These are phyloP conservation scores for Drosophila lowei DNA, from an alignment of 1,140 invertebrate species.

Conservation along the genomic window DNA sequence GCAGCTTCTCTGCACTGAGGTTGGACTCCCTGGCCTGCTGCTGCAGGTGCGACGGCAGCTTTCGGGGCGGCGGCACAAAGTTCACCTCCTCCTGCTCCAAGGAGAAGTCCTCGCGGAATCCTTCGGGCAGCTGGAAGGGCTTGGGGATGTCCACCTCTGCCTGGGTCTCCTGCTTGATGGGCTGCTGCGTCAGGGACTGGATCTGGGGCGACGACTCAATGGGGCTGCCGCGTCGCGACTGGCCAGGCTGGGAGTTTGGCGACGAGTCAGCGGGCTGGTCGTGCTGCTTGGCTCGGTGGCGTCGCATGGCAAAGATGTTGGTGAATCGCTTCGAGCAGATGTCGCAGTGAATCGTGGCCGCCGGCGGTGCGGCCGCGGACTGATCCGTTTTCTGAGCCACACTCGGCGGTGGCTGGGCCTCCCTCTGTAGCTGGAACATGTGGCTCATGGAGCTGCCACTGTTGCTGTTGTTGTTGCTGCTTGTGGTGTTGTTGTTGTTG, in stretches of 20 bases:
- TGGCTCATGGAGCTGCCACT: constrained; percentile 66
- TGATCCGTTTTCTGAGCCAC: constrained; percentile 18
- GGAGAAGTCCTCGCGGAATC: constrained; percentile 79
- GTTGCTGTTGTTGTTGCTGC: constrained; percentile 46
- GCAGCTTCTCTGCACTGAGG: constrained; percentile 87
- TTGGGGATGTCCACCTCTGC: constrained; percentile 15
- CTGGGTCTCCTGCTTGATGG: constrained; percentile 33
- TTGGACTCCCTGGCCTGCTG: constrained; percentile 86
- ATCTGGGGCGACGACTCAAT: constrained; percentile 19
- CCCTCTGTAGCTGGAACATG: constrained; percentile 56
- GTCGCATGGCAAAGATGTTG: constrained; percentile 84
- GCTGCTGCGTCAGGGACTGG: neutral
- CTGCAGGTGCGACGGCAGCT: constrained; percentile 86
- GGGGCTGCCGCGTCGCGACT: constrained; percentile 38
- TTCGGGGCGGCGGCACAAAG: constrained; percentile 85
- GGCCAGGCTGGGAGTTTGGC: constrained; percentile 25
- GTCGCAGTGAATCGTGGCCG: constrained; percentile 83
- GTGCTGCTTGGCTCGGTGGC: constrained; percentile 84
- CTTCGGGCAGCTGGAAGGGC: constrained; percentile 77
- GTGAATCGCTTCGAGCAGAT: constrained; percentile 85
- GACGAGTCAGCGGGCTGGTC: constrained; percentile 54
- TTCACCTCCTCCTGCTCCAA: constrained; percentile 85
- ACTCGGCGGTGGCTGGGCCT: constrained; percentile 37
- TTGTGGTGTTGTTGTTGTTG: constrained; percentile 37
- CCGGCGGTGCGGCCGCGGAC: neutral